Conservation (phyloP, 2,888 invertebrate genomes). For the Yponomeuta plumbellus region DNA sequence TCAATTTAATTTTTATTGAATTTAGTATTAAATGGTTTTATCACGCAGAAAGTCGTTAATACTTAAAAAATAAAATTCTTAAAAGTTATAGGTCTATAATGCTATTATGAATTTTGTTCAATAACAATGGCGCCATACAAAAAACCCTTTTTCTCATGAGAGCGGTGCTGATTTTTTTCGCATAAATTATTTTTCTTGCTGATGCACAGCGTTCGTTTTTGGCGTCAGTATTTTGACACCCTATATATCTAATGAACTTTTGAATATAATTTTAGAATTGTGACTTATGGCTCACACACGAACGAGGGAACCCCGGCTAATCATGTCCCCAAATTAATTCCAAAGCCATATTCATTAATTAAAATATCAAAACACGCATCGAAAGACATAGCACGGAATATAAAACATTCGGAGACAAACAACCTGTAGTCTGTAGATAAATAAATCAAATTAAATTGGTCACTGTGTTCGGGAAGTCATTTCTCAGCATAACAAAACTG, state of each 20-base stretch:
- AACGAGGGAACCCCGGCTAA: not conserved
- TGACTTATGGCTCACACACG: not conserved
- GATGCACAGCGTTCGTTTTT: too few species aligned
- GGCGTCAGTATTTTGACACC: too few species aligned
- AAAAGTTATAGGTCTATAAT: too few species aligned
- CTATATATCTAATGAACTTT: not conserved
- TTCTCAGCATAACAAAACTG: not conserved
- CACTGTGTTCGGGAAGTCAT: not conserved
- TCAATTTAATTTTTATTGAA: too few species aligned
- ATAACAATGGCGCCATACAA: too few species aligned
- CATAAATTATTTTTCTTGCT: too few species aligned
- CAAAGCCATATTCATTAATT: not conserved
- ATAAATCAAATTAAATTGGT: slow-evolving; percentile 12
- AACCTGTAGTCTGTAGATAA: not conserved
- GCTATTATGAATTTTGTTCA: too few species aligned
- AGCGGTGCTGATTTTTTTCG: too few species aligned
- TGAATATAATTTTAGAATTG: not conserved
- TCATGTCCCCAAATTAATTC: not conserved
- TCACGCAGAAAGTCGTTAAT: too few species aligned
- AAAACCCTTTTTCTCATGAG: too few species aligned
- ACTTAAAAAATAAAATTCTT: too few species aligned
- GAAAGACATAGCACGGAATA: not conserved
- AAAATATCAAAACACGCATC: slow-evolving; percentile 3
- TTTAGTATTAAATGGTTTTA: too few species aligned
- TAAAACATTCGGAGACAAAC: not conserved